Evolutionary conservation across 2,888 invertebrate genomes (phyloP).

Genomic region (Nymphalis polychloros): DNA sequence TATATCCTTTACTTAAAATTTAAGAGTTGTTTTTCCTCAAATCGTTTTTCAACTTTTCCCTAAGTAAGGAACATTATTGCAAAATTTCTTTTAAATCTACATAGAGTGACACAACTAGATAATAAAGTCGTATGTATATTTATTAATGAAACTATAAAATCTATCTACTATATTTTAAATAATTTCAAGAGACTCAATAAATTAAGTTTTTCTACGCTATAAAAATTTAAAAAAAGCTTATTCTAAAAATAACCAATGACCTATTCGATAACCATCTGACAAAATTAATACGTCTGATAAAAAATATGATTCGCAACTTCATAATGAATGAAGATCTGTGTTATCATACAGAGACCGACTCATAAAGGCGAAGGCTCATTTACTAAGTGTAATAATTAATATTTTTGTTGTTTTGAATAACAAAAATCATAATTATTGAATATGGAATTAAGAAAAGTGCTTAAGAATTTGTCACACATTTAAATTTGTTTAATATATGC

Average conservation of each 20-base stretch:
- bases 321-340: constrained; percentile 56
- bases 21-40: too few species aligned
- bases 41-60: too few species aligned
- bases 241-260: constrained; percentile 34
- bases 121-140: too few species aligned
- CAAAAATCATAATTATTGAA: background rate
- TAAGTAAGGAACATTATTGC: too few species aligned
- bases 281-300: constrained; percentile 39
- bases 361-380: constrained; percentile 35
- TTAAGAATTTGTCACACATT: background rate
- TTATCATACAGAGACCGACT: constrained; percentile 54
- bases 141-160: too few species aligned
- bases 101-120: too few species aligned
- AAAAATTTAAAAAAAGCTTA: constrained; percentile 10
- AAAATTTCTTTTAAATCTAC: too few species aligned
- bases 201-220: background rate
- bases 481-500: too few species aligned
- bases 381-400: constrained; percentile 8
- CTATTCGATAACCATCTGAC: constrained; percentile 29
- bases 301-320: constrained; percentile 42
- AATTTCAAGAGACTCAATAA: background rate
- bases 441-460: background rate
- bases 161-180: background rate
- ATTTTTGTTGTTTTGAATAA: background rate
- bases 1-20: too few species aligned